phyloP scores from a whole-genome alignment of 2,797 vertebrate species.

The Capromys pilorides region DNA sequence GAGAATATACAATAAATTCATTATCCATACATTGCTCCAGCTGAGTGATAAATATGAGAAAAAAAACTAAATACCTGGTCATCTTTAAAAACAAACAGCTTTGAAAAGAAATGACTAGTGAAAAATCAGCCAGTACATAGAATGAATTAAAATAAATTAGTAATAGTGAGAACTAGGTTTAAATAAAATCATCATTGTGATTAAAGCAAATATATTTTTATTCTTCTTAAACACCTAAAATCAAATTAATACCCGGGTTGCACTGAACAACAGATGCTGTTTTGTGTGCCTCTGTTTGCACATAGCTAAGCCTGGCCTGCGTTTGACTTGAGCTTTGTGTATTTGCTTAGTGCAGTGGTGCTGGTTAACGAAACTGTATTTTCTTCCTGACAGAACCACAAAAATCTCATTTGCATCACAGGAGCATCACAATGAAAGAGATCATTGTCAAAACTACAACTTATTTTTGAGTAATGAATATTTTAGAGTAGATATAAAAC shows the following conservation, averaged over 20 bases:
- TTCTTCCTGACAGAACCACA: constrained; percentile 47
- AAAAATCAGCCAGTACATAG: neutral
- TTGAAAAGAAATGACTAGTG: constrained; percentile 56
- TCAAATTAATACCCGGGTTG: constrained; percentile 40
- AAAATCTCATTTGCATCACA: constrained; percentile 20
- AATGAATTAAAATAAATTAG: constrained; percentile 60
- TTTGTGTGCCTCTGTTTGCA: constrained; percentile 68
- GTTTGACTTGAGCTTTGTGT: constrained; percentile 75
- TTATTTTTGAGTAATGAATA: constrained; percentile 22
- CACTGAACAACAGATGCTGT: constrained; percentile 51
- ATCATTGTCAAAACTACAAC: constrained; percentile 6
- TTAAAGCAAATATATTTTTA: constrained; percentile 70
- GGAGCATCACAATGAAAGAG: neutral
- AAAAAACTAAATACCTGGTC: constrained; percentile 54
- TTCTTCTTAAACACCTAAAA: constrained; percentile 71
- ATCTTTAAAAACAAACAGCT: constrained; percentile 53
- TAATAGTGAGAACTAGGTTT: constrained; percentile 55
- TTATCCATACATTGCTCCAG: neutral
- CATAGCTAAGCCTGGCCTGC: constrained; percentile 47
- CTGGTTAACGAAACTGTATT: constrained; percentile 67
- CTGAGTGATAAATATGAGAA: neutral
- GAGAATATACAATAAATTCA: neutral
- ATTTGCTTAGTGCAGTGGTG: constrained; percentile 67
- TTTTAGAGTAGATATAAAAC: constrained; percentile 58
- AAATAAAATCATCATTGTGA: constrained; percentile 64